phyloP scores from a whole-genome alignment of 2,797 vertebrate species.

The Cyprinodon diabolis region DNA sequence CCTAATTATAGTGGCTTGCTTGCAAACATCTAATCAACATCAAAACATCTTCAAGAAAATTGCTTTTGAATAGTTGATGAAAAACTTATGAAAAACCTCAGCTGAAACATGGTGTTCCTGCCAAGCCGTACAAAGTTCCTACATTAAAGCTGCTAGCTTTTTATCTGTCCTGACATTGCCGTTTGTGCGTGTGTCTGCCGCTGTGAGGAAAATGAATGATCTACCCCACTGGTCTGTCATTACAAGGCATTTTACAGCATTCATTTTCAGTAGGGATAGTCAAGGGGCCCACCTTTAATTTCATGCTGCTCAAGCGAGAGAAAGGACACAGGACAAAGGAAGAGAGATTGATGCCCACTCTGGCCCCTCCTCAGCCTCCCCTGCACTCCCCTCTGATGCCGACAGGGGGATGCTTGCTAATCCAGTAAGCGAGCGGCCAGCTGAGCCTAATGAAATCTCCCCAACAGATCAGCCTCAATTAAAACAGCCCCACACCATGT shows the following conservation, averaged over 20 bases:
- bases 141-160: slow-evolving; percentile 19
- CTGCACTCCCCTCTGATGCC: slow-evolving; percentile 45
- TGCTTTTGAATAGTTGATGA: background rate
- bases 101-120: slow-evolving; percentile 6
- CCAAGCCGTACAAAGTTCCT: slow-evolving; percentile 4
- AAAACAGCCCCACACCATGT: slow-evolving; percentile 79
- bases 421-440: slow-evolving; percentile 48
- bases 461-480: slow-evolving; percentile 82
- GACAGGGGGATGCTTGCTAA: slow-evolving; percentile 67
- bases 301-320: slow-evolving; percentile 80
- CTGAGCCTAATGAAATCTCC: slow-evolving; percentile 76
- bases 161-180: slow-evolving; percentile 26
- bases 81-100: background rate
- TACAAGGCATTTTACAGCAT: slow-evolving; percentile 79
- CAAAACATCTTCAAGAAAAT: background rate
- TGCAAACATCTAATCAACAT: background rate
- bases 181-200: slow-evolving; percentile 40
- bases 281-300: slow-evolving; percentile 80
- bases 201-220: slow-evolving; percentile 72
- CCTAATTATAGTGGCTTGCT: background rate
- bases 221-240: slow-evolving; percentile 73
- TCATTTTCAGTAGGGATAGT: slow-evolving; percentile 70
- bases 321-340: slow-evolving; percentile 80
- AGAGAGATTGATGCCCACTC: slow-evolving; percentile 74
- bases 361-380: slow-evolving; percentile 42